Evolutionary conservation across 1,140 invertebrate genomes (phyloP).

Genomic region (Eumaeus atala): DNA sequence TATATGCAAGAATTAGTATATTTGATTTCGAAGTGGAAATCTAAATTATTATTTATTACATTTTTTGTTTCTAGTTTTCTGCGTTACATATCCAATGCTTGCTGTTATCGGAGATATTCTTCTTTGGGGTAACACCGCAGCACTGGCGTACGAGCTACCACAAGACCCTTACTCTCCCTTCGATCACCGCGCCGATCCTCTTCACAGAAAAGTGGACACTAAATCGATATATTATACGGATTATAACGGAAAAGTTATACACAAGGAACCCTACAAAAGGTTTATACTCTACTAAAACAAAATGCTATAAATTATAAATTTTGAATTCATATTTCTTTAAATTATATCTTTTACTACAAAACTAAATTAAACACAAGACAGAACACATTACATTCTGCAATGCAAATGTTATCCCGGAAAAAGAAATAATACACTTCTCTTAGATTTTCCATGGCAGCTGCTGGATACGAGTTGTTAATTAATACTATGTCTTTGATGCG

Average conservation of each 20-base stretch:
- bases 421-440: no score
- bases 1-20: no score
- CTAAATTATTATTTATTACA: no score
- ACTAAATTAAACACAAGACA: no score
- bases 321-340: no score
- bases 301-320: no score
- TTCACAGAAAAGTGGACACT: constrained; percentile 58
- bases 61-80: constrained; percentile 74
- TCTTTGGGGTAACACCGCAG: constrained; percentile 81
- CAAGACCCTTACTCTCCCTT: constrained; percentile 74
- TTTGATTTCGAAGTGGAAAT: no score
- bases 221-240: constrained; percentile 58
- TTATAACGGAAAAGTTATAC: constrained; percentile 49
- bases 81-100: constrained; percentile 76
- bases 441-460: no score
- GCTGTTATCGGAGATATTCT: constrained; percentile 76
- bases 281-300: no score
- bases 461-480: constrained; percentile 18
- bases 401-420: no score
- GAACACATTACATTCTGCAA: no score
- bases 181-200: constrained; percentile 57
- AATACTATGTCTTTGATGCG: neutral
- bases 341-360: no score
- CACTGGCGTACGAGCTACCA: constrained; percentile 83
- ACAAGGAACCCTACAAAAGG: constrained; percentile 49